Conservation (phyloP, 2,888 invertebrate species). For the Pyrochroa serraticornis region DNA sequence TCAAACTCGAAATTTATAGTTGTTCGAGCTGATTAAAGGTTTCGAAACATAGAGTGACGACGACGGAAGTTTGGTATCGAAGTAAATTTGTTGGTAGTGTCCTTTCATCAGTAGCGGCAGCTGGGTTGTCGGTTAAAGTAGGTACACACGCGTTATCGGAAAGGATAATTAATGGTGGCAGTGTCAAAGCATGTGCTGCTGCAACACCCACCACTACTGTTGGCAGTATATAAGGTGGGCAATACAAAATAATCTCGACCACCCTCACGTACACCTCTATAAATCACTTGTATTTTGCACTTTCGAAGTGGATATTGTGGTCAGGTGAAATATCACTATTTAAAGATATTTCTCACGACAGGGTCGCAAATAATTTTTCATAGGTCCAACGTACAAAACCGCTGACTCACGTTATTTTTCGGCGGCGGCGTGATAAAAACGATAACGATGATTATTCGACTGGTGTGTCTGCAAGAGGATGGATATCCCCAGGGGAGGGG, state of each 20-base stretch:
- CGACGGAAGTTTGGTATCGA: too few relatives aligned
- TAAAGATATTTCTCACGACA: constrained; percentile 6
- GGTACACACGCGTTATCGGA: background rate
- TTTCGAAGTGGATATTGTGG: background rate
- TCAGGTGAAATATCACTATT: constrained; percentile 10
- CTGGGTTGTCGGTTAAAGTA: too few relatives aligned
- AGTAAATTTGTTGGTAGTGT: too few relatives aligned
- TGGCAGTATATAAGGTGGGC: constrained; percentile 7
- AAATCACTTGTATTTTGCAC: constrained; percentile 14
- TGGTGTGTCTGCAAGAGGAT: constrained; percentile 15
- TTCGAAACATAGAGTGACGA: too few relatives aligned
- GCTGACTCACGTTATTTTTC: constrained; percentile 26
- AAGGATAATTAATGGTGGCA: constrained; percentile 9
- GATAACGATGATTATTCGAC: constrained; percentile 28
- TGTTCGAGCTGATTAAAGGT: too few relatives aligned
- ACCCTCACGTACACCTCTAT: constrained; percentile 11
- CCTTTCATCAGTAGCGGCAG: too few relatives aligned
- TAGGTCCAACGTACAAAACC: background rate
- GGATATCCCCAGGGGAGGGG: constrained; percentile 24
- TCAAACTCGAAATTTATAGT: too few relatives aligned
- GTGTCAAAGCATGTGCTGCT: background rate
- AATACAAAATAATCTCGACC: constrained; percentile 14
- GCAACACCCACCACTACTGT: constrained; percentile 8
- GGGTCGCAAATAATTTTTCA: constrained; percentile 12
- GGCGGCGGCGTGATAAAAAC: constrained; percentile 24